Evolutionary conservation across 2,797 vertebrate genomes (phyloP), one percentile per base, ranked within the genome.

Genomic region (Falco peregrinus): DNA sequence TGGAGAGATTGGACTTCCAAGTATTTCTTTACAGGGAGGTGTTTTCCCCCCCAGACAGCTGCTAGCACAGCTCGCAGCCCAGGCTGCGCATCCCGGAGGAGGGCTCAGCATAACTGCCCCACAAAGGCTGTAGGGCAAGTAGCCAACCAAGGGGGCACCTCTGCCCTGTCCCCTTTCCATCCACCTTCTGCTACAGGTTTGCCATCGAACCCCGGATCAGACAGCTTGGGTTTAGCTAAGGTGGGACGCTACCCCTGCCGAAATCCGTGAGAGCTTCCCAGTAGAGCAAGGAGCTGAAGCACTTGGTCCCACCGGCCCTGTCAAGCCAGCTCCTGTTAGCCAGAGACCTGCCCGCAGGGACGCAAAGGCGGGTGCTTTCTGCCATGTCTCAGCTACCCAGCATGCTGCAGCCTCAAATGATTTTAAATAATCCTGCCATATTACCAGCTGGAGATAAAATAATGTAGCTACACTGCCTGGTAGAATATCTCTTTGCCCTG

Each of bases 41-140:
- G 11, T 26, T n/a, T 20, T n/a, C 19, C 14, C 6, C 6, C 26
- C 43, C n/a, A 48, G 15, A 8, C 20, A 35, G 2, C 29, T 35
- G 21, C 28, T 45, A 56, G 14, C 1, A 2, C 43, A 57, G 31
- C 37, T 57, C 47, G 10, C 7, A 3, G n/a, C 54, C 43, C 2
- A 0, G 1, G 11, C 50, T 67, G 39, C 28, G 7, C 33, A 9
- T 20, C 4, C 1, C 20, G 37, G 26, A 0, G 0, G 31, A 39
- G 9, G 12, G 2, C 4, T 69, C 7, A 2, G 21, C n/a, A 22
- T 0, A 21, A 8, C 10, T 4, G 5, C 2, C 20, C 14, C 6
- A 11, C 43, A 35, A 59, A 45, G 41, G 19, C 41, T 73, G 45
- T 4, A 24, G 26, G 37, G 47, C 6, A 6, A 53, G n/a, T 2